Evolutionary conservation across 2,888 invertebrate genomes (phyloP).

Genomic region (Cordylochernes scorpioides): DNA sequence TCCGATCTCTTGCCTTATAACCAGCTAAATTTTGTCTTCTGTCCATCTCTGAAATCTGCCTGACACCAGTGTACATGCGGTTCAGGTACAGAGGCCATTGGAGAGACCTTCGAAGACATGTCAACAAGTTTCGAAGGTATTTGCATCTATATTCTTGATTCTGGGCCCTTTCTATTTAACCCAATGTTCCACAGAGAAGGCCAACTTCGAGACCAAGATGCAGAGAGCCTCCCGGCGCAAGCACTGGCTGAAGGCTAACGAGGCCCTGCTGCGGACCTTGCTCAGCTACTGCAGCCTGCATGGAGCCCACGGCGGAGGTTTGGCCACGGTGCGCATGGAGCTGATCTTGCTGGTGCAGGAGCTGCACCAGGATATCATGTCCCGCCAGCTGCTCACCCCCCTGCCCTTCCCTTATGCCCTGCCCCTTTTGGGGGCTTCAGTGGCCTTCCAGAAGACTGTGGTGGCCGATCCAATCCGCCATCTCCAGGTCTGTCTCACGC

Average conservation of each 20-base stretch:
- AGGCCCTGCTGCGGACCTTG: slow-evolving; percentile 70
- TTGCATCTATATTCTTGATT: too few relatives aligned
- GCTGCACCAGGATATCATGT: slow-evolving; percentile 76
- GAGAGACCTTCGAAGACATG: too few relatives aligned
- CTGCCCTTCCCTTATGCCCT: slow-evolving; percentile 85
- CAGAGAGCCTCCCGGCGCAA: slow-evolving; percentile 64
- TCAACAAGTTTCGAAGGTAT: too few relatives aligned
- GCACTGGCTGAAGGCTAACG: slow-evolving; percentile 74
- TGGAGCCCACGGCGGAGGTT: slow-evolving; percentile 71
- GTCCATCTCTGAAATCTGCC: too few relatives aligned
- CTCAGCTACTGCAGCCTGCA: slow-evolving; percentile 85
- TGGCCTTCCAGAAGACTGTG: slow-evolving; percentile 87
- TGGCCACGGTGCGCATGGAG: slow-evolving; percentile 89
- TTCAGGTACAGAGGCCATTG: too few relatives aligned
- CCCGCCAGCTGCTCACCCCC: slow-evolving; percentile 58
- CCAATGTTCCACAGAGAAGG: slow-evolving; percentile 68
- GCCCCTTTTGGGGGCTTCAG: slow-evolving; percentile 77
- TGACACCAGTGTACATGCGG: too few relatives aligned
- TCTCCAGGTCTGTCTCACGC: slow-evolving; percentile 52
- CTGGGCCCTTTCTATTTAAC: too few relatives aligned
- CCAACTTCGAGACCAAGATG: slow-evolving; percentile 84
- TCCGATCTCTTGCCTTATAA: too few relatives aligned
- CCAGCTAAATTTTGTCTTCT: too few relatives aligned
- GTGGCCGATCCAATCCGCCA: slow-evolving; percentile 87
- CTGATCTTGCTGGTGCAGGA: slow-evolving; percentile 71